phyloP scores from a whole-genome alignment of 2,113 vertebrate species.

The Cochlearius cochlearius region DNA sequence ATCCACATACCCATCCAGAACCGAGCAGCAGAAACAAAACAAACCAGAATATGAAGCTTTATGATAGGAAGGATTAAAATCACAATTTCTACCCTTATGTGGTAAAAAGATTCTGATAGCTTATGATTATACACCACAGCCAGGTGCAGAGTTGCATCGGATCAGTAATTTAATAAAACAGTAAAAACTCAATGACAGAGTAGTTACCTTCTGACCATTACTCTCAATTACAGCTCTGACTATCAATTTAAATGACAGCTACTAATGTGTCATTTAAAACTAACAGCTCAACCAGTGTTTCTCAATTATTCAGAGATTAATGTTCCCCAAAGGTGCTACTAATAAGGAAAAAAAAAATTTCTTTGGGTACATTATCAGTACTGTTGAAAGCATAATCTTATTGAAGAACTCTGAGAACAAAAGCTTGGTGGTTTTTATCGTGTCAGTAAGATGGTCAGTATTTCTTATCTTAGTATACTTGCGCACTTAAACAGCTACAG shows the following conservation, averaged over 20 bases:
- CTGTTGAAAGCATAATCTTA: conserved; percentile 17
- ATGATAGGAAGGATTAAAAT: not conserved
- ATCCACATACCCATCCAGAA: not conserved
- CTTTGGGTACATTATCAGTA: not conserved
- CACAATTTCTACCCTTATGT: not conserved
- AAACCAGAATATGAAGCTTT: not conserved
- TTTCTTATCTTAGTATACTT: not conserved
- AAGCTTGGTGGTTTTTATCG: not conserved
- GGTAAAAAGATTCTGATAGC: not conserved
- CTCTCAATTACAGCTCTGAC: conserved; percentile 54
- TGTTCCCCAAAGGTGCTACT: conserved; percentile 43
- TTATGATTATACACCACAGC: not conserved
- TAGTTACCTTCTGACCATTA: conserved; percentile 48
- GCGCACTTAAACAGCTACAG: not conserved
- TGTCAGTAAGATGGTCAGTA: not conserved
- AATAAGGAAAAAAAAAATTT: conserved; percentile 5
- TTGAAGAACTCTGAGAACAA: conserved; percentile 11
- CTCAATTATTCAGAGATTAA: conserved; percentile 67
- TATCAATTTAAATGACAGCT: conserved; percentile 69
- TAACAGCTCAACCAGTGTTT: conserved; percentile 62
- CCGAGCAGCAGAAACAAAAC: not conserved
- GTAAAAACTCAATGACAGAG: conserved; percentile 36
- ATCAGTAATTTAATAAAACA: conserved; percentile 55
- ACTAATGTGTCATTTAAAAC: conserved; percentile 67
- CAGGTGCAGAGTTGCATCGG: conserved; percentile 8